Base-by-base conservation (phyloP, 2,888 invertebrate species). In the Dicranocentrus wangi region DNA sequence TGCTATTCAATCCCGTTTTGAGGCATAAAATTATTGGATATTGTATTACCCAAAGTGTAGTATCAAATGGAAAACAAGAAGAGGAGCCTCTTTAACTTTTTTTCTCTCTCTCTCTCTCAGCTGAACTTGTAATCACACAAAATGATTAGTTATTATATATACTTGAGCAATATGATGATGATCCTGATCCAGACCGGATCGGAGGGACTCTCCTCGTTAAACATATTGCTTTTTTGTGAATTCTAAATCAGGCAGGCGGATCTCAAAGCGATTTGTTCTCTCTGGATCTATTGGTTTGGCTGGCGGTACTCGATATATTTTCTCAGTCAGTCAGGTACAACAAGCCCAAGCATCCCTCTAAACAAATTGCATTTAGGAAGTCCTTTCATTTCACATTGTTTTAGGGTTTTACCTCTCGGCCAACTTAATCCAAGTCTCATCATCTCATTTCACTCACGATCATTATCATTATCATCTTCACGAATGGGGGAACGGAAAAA, bases 131-230 rank as follows among this genome's bases (percentile, higher is more conserved):
- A 76, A 76, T 76, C 76, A 76, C 13, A 17, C 28, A 42, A 65
- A 23, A 65, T 70, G 77, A 78, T 70, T 70, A 70, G 70, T 78
- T 78, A 78, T 78, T 78, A 78, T 60, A n/a, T n/a, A 53, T 70
- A 63, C 77, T 78, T 78, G 71, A 79, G 71, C 79, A 79, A 79
- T 79, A 79, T 78, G 77, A 78, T 61, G 69, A 78, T 65, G 71
- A 71, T 71, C 43, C 27, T 55, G 55, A 55, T 55, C 55, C 55
- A 55, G 55, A 55, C 55, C 10, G 47, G 47, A 47, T 47, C n/a
- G n/a, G 5, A 5, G 15, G 15, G 3, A 10, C 32, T 32, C n/a
- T n/a, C n/a, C 39, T 23, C n/a, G 42, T 43, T 43, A 43, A 7
- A 21, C 25, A 17, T 25, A 17, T 28, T 25, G 21, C 3, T 65